These are phyloP conservation scores for Antheraea assamensis DNA, from an alignment of 2,888 invertebrate genomes.

Conservation along the genomic window DNA sequence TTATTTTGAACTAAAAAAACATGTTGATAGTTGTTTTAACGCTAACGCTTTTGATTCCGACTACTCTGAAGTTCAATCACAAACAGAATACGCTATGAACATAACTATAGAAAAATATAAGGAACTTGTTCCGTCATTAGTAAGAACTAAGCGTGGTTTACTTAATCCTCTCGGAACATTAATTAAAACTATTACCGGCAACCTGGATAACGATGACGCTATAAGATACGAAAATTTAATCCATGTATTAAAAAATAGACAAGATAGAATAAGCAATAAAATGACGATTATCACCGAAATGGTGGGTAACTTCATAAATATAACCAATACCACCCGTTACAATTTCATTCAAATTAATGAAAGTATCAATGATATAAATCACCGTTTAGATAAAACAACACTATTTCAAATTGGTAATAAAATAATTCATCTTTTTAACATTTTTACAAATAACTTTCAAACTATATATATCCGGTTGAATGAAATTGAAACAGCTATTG, in stretches of 20 bases:
- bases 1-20: not conserved
- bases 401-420: not conserved
- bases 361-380: conserved; percentile 1
- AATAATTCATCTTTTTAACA: conserved; percentile 17
- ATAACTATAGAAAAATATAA: conserved; percentile 14
- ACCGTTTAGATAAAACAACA: not conserved
- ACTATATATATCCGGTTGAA: conserved; percentile 17
- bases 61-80: conserved; percentile 12
- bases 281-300: conserved; percentile 26
- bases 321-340: not conserved
- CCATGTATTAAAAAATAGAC: conserved; percentile 24
- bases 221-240: conserved; percentile 29
- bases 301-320: conserved; percentile 9
- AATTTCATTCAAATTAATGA: conserved; percentile 2
- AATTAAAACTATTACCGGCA: conserved; percentile 33
- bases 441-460: conserved; percentile 26
- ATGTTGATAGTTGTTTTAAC: not conserved
- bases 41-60: not conserved
- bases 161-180: not conserved
- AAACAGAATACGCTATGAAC: conserved; percentile 34
- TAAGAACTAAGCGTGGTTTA: not conserved
- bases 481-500: conserved; percentile 27
- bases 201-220: conserved; percentile 36
- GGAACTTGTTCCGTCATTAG: conserved; percentile 6
- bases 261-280: conserved; percentile 26